These are phyloP conservation scores for Anisognathus igniventris DNA, from an alignment of 2,797 vertebrate species.

Conservation along the genomic window DNA sequence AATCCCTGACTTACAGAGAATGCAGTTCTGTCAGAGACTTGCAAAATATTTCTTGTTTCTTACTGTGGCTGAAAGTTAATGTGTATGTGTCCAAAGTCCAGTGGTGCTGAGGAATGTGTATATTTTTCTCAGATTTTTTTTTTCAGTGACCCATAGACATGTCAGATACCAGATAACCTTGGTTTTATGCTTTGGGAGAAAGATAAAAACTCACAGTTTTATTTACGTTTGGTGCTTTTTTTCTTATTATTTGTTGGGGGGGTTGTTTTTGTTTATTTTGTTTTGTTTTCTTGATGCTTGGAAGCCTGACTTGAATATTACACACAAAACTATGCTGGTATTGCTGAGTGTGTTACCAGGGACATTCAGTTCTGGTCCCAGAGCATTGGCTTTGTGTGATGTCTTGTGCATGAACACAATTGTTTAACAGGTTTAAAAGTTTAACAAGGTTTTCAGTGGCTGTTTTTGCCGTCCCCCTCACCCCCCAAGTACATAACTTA, in stretches of 20 bases:
- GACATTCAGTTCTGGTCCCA: not conserved
- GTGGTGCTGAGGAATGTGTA: not conserved
- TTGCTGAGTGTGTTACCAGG: not conserved
- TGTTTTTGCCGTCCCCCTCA: not conserved
- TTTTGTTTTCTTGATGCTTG: not conserved
- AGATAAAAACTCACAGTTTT: not conserved
- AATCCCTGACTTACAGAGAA: not conserved
- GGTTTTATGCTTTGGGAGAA: not conserved
- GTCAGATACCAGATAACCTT: not conserved
- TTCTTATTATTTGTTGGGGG: rapidly evolving
- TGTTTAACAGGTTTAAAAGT: not conserved
- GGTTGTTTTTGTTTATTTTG: not conserved
- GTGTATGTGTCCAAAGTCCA: not conserved
- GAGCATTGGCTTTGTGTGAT: not conserved
- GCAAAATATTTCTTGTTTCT: not conserved
- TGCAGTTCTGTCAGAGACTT: not conserved
- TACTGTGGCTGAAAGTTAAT: not conserved
- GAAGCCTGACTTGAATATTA: not conserved
- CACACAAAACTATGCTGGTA: not conserved
- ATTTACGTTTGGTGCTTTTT: not conserved
- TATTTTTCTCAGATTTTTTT: not conserved
- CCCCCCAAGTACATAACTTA: not conserved
- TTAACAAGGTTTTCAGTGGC: not conserved
- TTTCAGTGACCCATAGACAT: not conserved
- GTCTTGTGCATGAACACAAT: not conserved